Percentiles rank a stretch among this genome's conserved stretches.
phyloP scores from a whole-genome alignment of 2,888 invertebrate genomes.

The Agrotis puta region DNA sequence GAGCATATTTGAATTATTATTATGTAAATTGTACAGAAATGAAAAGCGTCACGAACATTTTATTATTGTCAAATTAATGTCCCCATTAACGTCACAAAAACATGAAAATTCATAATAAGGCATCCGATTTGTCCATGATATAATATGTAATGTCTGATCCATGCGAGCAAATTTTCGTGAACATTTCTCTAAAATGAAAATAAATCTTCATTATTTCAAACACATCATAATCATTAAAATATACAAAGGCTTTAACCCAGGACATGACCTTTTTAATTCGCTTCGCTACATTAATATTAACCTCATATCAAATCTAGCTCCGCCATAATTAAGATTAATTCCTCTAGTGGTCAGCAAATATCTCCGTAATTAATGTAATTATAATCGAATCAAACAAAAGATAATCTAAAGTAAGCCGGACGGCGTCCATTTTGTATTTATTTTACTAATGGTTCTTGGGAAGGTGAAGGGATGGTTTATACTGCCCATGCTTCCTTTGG shows the following conservation, averaged over 20 bases:
- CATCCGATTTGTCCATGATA: too few relatives aligned
- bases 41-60: too few relatives aligned
- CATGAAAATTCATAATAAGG: too few relatives aligned
- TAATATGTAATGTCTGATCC: neutral
- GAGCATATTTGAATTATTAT: too few relatives aligned
- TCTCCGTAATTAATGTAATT: slow-evolving; percentile 4
- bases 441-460: slow-evolving; percentile 51
- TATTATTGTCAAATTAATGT: too few relatives aligned
- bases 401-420: slow-evolving; percentile 40
- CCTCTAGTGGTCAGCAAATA: neutral
- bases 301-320: neutral
- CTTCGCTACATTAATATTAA: neutral
- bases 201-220: neutral
- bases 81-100: too few relatives aligned
- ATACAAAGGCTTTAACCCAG: neutral
- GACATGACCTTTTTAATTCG: neutral
- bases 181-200: neutral
- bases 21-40: too few relatives aligned
- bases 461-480: slow-evolving; percentile 47
- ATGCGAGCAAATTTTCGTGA: neutral
- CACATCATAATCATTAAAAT: neutral
- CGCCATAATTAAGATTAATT: slow-evolving; percentile 7
- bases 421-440: slow-evolving; percentile 46
- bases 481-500: slow-evolving; percentile 26
- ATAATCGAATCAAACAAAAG: slow-evolving; percentile 47